Evolutionary conservation across 2,113 vertebrate species (phyloP), one percentile per base, ranked within the genome.

Genomic region (Accipiter virgatus): DNA sequence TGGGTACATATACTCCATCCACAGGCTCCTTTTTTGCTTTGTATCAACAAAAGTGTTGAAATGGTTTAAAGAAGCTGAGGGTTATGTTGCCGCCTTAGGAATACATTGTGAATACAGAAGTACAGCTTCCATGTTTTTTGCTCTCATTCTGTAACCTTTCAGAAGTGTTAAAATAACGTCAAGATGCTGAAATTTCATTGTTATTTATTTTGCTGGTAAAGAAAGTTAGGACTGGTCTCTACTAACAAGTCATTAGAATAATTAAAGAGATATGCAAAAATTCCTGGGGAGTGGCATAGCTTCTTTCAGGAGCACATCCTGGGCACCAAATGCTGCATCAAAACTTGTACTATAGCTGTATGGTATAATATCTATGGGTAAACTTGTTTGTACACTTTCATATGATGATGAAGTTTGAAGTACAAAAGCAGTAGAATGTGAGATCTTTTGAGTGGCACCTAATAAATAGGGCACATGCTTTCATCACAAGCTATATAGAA

Each of bases 121-220:
- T 65, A 52, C 34, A 71, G 58, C 43, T 82, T 71, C 61, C 81
- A 16, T 85, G 32, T 36, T 53, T 86, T 63, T 61, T 85, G n/a
- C 43, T 79, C 10, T 91, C 31, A 18, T 61, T 52, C 73, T 91
- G 52, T 84, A 85, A 73, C 26, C 43, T 90, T 94, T 85, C 70
- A 53, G 78, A 91, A 96, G 43, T n/a, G 31, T 79, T 86, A 71
- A 62, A 89, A 75, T 59, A 67, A 62, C 63, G 79, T 40, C 7
- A 66, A 50, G 53, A 63, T 72, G 21, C 25, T 77, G 85, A 92
- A 94, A 40, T 75, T 82, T 17, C 29, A 13, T 16, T 56, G 18
- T 61, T 68, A n/a, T 3, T 78, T 78, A 34, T 59, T 96, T 85
- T 87, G 22, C 61, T 85, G 36, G 36, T 72, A 68, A 81, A 48